Percentiles rank a stretch among this genome's conserved stretches.
Evolutionary conservation across 2,797 vertebrate genomes (phyloP).

Genomic region (Vipera ursinii): DNA sequence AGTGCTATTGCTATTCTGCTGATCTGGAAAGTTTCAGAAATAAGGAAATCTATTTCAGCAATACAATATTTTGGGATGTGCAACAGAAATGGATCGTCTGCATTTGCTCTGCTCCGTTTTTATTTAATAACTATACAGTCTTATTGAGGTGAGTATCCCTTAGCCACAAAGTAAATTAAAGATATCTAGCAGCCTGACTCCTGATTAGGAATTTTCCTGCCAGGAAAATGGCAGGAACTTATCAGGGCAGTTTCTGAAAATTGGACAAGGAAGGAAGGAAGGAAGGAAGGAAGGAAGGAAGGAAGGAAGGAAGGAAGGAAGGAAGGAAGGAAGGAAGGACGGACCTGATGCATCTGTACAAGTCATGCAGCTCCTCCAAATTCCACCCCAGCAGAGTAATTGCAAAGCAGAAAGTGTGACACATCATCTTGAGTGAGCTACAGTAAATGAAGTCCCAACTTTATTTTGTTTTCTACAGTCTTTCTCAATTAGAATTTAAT

Average conservation of each 20-base stretch:
- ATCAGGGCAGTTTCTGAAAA: not conserved
- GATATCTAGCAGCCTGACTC: not conserved
- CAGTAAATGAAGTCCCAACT: not conserved
- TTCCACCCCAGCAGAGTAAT: not conserved
- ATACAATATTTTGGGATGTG: constrained; percentile 57
- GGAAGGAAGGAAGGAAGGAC: no score
- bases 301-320: no score
- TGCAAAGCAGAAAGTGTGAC: not conserved
- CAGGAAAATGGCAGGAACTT: not conserved
- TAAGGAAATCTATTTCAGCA: constrained; percentile 82
- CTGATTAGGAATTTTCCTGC: not conserved
- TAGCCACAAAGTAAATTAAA: not conserved
- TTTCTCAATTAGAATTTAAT: not conserved
- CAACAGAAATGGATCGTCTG: constrained; percentile 14
- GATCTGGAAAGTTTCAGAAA: constrained; percentile 82
- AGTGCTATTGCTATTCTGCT: constrained; percentile 46
- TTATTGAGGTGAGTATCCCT: not conserved
- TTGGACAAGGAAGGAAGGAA: not conserved
- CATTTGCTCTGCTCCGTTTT: not conserved
- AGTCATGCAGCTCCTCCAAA: not conserved
- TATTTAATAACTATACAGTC: not conserved
- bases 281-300: no score
- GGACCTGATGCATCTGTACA: not conserved
- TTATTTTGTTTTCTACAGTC: not conserved
- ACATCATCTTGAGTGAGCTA: not conserved